Conservation (phyloP, 2,113 vertebrate genomes). For the Fulmarus glacialis region DNA sequence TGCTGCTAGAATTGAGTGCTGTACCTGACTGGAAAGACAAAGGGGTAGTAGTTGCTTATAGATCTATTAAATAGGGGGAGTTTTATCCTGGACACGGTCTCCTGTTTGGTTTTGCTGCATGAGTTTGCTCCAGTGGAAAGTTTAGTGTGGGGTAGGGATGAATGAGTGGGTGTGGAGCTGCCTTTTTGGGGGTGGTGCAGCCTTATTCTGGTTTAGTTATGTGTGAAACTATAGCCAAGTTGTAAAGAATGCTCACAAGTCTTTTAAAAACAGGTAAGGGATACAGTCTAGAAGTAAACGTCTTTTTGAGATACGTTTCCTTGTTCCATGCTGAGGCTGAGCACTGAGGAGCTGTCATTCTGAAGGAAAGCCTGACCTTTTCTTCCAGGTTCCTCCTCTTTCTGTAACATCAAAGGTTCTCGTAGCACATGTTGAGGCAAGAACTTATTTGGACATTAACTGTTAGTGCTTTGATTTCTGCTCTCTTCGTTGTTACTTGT, state of each 20-base stretch:
- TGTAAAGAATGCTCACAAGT: neutral
- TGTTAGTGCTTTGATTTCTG: neutral
- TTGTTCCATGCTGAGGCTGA: neutral
- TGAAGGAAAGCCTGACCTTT: neutral
- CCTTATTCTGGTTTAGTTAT: neutral
- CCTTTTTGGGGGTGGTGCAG: neutral
- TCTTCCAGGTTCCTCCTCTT: neutral
- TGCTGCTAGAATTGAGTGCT: neutral
- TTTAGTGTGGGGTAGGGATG: neutral
- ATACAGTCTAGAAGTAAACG: neutral
- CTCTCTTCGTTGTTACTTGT: neutral
- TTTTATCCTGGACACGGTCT: neutral
- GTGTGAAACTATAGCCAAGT: neutral
- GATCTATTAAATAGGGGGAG: neutral
- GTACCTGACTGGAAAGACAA: neutral
- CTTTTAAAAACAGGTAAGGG: neutral
- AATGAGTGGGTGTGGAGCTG: neutral
- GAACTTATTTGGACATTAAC: neutral
- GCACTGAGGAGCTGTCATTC: neutral
- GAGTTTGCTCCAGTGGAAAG: neutral
- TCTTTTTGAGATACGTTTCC: neutral
- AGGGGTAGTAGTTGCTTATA: neutral
- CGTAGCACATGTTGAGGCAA: neutral
- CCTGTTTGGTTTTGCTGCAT: neutral
- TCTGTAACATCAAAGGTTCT: conserved; percentile 1